Base-by-base conservation (phyloP, 92 coral and sea anemone genomes). In the Epizoanthus stellaris region DNA sequence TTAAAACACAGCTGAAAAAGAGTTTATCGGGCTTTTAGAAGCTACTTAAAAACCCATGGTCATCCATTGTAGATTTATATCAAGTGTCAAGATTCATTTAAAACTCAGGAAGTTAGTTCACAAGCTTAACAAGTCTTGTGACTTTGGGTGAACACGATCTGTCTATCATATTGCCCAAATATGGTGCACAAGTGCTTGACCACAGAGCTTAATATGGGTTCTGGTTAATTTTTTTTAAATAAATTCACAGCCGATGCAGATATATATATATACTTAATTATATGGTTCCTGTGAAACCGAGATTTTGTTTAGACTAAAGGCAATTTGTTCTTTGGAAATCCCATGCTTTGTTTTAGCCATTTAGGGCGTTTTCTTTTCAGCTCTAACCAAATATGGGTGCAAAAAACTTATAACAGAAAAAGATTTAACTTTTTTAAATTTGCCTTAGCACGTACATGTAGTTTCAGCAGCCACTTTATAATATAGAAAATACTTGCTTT, bases 351-450 rank as follows among this genome's bases (percentile, higher is more conserved):
- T 58, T 59, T 39, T 57, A 38, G 53, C 21, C 15, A 52, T 39
- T 39, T 36, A 38, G 67, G 82, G 82, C 72, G 83, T 43, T 4
- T 79, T 17, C 83, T 12, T 8, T 42, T 79, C 83, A 79, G 83
- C 83, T 79, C n/a, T 79, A 63, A 67, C 83, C 83, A 79, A 79
- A 79, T 79, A 62, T 79, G 83, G 83, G 58, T 13, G 59, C 71
- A 79, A 75, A 79, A 59, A 43, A 38, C 45, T 76, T 12, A 11
- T 10, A 62, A 34, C 11, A 36, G 62, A 34, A 13, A 9, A 17
- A n/a, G 14, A 49, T 47, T 19, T 20, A 34, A 49, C 62, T 53
- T 23, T 39, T 43, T 43, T 20, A 79, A 76, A 76, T 67, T 58
- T 30, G 71, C 21, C 64, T 64, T 12, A 39, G 63, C 71, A 79